Base-by-base conservation (phyloP, 2,888 invertebrate species). In the Folsomia manolachei region DNA sequence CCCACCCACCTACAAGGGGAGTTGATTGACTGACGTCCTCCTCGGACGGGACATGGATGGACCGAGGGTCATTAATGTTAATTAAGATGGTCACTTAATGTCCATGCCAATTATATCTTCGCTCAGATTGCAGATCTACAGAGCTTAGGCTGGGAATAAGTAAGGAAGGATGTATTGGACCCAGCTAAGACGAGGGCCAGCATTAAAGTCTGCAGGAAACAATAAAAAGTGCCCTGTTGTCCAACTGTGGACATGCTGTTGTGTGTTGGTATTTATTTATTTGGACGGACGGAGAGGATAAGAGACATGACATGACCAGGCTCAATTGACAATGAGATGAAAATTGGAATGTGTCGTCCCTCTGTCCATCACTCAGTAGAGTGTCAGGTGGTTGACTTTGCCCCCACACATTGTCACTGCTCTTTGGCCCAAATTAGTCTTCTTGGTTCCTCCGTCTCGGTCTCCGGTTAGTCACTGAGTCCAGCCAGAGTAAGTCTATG, bases 261-360 rank as follows among this genome's bases (percentile, higher is more conserved):
- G 7, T 56, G 56, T 39, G n/a, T 56, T 56, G 56, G 56, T 56
- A 56, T 56, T 56, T 39, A 39, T 39, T 56, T 56, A 7, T 39
- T 39, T 39, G 39, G 39, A 39, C 39, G 39, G 14, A 39, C 39
- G 39, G 4, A 39, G 39, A 14, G 39, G 39, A 39, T 14, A 39
- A 39, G 4, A n/a, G 9, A 18, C 18, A 18, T 51, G 51, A 51
- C 51, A 51, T 11, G 9, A 51, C 9, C 51, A 51, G 18, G 9
- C 9, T 18, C 51, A 51, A 51, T 23, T 64, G 64, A 66, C 65
- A 66, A 66, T 52, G 52, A 66, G 65, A 66, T 66, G 51, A 63
- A 66, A 66, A 66, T 66, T 66, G 65, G 65, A 66, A 66, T 66
- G 65, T 66, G 65, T 66, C 65, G 51, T n/a, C n/a, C n/a, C n/a